phyloP scores from a whole-genome alignment of 35 echinoderm and acorn worm genomes.

The Stichopus chloronotus region DNA sequence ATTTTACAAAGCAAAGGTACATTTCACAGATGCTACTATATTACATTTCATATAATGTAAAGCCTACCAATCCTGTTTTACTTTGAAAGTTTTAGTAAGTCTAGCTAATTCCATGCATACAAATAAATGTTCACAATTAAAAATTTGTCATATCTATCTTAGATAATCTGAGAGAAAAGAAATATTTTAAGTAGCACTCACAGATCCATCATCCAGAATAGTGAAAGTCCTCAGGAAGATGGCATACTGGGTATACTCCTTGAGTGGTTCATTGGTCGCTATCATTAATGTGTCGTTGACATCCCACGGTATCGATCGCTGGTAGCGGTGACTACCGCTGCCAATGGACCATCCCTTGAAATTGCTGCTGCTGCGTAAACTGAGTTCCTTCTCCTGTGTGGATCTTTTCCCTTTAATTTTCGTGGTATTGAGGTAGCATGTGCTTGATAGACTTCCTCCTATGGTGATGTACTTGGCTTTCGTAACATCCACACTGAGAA shows the following conservation, averaged over 20 bases:
- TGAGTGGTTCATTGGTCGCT: not conserved
- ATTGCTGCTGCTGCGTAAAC: not conserved
- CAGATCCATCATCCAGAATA: not conserved
- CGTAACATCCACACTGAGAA: not conserved
- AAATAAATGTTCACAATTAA: too few relatives aligned
- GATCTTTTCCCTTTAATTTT: not conserved
- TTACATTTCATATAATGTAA: too few relatives aligned
- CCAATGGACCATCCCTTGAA: not conserved
- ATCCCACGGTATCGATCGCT: not conserved
- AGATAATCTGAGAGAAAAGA: not conserved
- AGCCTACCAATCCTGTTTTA: too few relatives aligned
- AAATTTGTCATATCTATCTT: too few relatives aligned
- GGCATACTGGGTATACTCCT: not conserved
- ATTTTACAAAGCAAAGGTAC: too few relatives aligned
- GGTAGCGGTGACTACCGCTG: not conserved
- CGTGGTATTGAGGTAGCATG: not conserved
- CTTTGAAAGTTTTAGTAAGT: too few relatives aligned
- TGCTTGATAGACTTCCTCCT: not conserved
- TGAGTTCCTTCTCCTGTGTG: not conserved
- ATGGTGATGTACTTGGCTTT: not conserved
- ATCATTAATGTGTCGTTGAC: not conserved
- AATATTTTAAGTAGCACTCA: not conserved
- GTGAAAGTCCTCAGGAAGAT: constrained; percentile 13
- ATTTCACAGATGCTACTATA: too few relatives aligned
- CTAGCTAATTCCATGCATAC: too few relatives aligned